These are phyloP conservation scores for pig (Sus scrofa) DNA, from an alignment of 2,113 vertebrate genomes.

Conservation along the genomic window DNA sequence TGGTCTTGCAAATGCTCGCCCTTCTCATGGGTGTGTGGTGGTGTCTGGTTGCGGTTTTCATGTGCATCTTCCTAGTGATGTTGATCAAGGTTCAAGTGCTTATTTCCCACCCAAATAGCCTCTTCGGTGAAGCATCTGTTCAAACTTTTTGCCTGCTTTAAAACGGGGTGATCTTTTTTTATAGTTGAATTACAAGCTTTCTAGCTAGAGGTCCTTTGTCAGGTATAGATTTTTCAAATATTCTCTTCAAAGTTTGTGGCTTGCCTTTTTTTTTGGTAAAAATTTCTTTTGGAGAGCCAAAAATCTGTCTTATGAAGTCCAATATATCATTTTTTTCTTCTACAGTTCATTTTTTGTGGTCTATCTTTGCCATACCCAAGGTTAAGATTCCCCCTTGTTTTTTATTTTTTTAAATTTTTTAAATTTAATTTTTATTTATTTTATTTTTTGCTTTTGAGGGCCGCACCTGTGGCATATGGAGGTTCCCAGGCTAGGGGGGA, in stretches of 20 bases:
- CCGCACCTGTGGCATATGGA: too few species aligned
- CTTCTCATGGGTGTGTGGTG: accelerated
- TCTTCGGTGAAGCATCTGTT: background rate
- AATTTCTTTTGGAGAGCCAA: background rate
- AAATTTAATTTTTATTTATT: too few species aligned
- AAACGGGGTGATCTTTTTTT: background rate
- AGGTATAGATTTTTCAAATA: background rate
- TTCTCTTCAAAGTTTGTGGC: background rate
- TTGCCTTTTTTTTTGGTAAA: background rate
- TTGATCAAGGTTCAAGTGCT: background rate
- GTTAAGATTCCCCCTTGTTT: background rate
- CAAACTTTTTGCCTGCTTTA: background rate
- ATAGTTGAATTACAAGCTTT: background rate
- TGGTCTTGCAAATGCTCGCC: background rate
- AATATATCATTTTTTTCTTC: background rate
- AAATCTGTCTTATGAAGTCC: background rate
- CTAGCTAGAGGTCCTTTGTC: background rate
- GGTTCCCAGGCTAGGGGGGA: too few species aligned
- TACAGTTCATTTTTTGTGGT: background rate
- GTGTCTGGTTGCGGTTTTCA: background rate
- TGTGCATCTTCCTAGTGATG: background rate
- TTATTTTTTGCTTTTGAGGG: too few species aligned
- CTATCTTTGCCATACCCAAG: background rate
- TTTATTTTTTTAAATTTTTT: too few species aligned
- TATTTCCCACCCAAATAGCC: background rate